Evolutionary conservation across 2,113 vertebrate species (phyloP).

Genomic region (Peromyscus polionotus): DNA sequence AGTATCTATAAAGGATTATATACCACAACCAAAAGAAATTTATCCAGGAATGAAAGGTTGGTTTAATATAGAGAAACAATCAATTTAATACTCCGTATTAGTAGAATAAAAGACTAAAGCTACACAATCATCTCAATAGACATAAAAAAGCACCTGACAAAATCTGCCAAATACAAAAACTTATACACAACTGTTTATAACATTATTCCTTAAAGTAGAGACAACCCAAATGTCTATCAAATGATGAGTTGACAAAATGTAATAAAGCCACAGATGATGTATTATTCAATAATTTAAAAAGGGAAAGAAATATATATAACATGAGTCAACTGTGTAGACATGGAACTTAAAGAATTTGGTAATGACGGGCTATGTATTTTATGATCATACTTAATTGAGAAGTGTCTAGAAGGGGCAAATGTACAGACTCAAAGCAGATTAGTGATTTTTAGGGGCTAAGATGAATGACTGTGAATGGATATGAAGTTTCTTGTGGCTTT

Average conservation of each 20-base stretch:
- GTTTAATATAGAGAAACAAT: constrained; percentile 30
- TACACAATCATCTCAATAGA: no score
- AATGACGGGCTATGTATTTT: neutral
- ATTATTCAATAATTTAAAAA: neutral
- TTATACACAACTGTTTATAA: neutral
- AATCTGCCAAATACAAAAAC: neutral
- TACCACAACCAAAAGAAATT: neutral
- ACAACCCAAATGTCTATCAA: neutral
- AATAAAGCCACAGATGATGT: no score
- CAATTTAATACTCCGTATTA: neutral
- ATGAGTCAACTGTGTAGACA: neutral
- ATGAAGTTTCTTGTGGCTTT: neutral
- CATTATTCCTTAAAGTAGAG: neutral
- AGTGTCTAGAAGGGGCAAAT: neutral
- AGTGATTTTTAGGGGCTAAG: neutral
- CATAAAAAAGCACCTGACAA: neutral
- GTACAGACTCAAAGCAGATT: neutral
- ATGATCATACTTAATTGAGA: neutral
- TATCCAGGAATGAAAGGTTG: neutral
- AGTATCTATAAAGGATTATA: constrained; percentile 1
- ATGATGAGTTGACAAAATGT: neutral
- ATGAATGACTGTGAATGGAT: neutral
- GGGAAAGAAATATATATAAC: neutral
- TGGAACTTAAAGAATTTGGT: neutral
- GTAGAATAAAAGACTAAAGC: neutral